phyloP scores from a whole-genome alignment of 1,140 invertebrate species.

The Asobara japonica region DNA sequence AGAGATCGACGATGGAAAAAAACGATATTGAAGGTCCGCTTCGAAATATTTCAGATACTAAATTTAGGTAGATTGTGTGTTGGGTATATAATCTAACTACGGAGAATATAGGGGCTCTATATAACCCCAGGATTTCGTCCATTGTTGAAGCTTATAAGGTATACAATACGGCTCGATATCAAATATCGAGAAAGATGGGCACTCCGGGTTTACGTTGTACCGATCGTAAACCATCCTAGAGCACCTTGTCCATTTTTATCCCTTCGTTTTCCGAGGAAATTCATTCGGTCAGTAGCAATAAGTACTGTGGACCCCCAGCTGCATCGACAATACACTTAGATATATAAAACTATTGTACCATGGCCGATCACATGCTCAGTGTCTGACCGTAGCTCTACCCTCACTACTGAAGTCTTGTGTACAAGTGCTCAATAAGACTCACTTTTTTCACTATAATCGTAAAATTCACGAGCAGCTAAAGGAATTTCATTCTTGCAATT shows the following conservation, averaged over 20 bases:
- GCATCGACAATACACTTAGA: not conserved
- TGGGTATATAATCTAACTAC: not conserved
- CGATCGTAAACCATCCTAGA: not conserved
- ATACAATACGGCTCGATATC: not conserved
- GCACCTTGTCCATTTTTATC: not conserved
- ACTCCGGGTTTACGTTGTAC: not conserved
- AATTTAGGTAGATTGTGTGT: too few species aligned
- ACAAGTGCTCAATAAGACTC: not conserved
- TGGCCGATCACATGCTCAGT: too few species aligned
- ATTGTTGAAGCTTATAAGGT: not conserved
- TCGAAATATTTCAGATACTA: too few species aligned
- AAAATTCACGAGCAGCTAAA: not conserved
- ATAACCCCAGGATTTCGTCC: not conserved
- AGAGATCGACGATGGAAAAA: too few species aligned
- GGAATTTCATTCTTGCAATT: too few species aligned
- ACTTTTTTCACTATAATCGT: not conserved
- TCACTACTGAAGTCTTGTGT: not conserved
- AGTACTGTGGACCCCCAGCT: not conserved
- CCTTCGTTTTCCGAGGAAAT: not conserved
- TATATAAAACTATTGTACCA: not conserved
- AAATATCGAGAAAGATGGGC: not conserved
- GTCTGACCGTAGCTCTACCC: not conserved
- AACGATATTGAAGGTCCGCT: too few species aligned
- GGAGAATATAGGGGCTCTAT: not conserved
- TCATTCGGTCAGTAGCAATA: not conserved